Evolutionary conservation across 2,888 invertebrate species (phyloP), one percentile per base, ranked within the genome.

Genomic region (Pseudanteris insignis): DNA sequence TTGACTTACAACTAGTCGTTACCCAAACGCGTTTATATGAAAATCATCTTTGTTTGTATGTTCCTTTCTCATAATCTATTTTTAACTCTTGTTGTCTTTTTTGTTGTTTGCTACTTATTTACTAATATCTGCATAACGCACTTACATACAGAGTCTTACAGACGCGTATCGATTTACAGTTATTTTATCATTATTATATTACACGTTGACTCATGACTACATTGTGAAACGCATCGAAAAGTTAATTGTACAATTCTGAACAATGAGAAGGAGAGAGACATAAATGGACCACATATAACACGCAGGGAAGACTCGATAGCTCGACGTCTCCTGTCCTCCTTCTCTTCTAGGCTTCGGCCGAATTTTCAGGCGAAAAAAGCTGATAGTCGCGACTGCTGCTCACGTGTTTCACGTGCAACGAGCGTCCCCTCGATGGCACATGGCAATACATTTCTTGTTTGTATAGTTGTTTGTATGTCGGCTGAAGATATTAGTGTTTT

Each of bases 141-240:
- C 58, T 54, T 54, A 48, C 34, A 33, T 46, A 55, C 50, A 43
- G 50, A 13, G 36, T 43, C 24, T 43, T 37, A 46, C 41, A 44
- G 54, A 63, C 55, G 44, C 61, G 37, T 34, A 36, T 51, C 47
- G 59, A 54, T 63, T 51, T 63, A 63, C 63, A 59, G 51, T 32
- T 60, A 53, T 28, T 41, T 58, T 63, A 50, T 34, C n/a, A 26
- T 60, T 55, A 55, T 55, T n/a, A n/a, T 6, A 59, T 63, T 60
- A 63, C 59, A 63, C 59, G 55, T 63, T 58, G 59, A 55, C 63
- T 54, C 58, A 46, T 50, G 47, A 48, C 58, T 51, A 53, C 44
- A 44, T 51, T 43, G 43, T 62, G 48, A 60, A 51, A 55, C 55
- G 55, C 44, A 50, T 54, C 48, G 63, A 40, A 41, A 48, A 36